Evolutionary conservation across 2,113 vertebrate genomes (phyloP).

Genomic region (Neotoma lepida): DNA sequence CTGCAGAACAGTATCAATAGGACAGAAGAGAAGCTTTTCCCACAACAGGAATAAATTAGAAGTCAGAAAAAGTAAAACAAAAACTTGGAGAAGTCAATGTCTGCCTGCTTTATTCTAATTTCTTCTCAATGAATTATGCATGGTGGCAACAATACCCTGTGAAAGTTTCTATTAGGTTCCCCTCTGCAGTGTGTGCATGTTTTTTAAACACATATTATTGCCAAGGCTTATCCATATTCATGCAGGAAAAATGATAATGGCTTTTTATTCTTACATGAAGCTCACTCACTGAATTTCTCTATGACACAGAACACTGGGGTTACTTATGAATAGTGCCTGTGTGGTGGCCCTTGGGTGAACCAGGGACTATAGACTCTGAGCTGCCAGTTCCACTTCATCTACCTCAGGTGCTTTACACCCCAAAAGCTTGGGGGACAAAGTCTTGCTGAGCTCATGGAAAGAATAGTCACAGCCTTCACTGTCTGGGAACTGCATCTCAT

Average conservation of each 20-base stretch:
- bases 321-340: slow-evolving; percentile 9
- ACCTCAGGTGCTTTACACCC: not conserved
- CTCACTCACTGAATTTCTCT: slow-evolving; percentile 40
- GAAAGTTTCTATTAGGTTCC: slow-evolving; percentile 55
- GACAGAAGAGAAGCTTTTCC: slow-evolving; percentile 36
- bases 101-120: slow-evolving; percentile 31
- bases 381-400: not conserved
- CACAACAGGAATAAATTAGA: slow-evolving; percentile 72
- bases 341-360: not conserved
- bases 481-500: slow-evolving; percentile 11
- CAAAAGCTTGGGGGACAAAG: not conserved
- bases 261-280: slow-evolving; percentile 68
- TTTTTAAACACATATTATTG: slow-evolving; percentile 51
- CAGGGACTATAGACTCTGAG: not conserved
- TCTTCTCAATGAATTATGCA: slow-evolving; percentile 65
- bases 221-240: slow-evolving; percentile 45
- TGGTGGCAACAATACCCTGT: slow-evolving; percentile 24
- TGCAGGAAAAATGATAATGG: slow-evolving; percentile 48
- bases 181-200: not conserved
- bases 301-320: not conserved
- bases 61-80: slow-evolving; percentile 36
- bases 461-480: slow-evolving; percentile 47
- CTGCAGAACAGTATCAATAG: slow-evolving; percentile 55
- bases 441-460: not conserved
- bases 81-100: slow-evolving; percentile 44